Base-by-base conservation (phyloP, 2,888 invertebrate species). In the Trisateles emortualis region DNA sequence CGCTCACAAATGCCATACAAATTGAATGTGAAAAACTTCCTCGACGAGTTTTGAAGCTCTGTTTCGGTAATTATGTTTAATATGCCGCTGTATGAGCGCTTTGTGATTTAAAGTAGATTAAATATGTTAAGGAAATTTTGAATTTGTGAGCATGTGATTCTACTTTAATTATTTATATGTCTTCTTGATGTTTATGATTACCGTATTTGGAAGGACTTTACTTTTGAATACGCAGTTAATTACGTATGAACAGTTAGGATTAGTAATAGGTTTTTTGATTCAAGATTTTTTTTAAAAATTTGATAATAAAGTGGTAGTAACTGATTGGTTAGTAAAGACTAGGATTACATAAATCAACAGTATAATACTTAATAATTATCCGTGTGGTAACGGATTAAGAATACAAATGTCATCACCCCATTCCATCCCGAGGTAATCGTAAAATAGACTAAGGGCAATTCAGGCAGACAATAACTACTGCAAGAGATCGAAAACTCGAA, bases 1-100 rank as follows among this genome's bases (percentile, higher is more conserved):
- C 72, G 64, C 65, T 65, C 59, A 60, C 60, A 64, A 76, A 72
- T 65, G 59, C 72, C 68, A 68, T 63, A 64, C 61, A 65, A 70
- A 72, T 71, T 65, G 62, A 52, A 59, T 55, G 35, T 39, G 48
- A 53, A 51, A 53, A 53, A 47, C 44, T 47, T 51, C 42, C 43
- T 57, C 17, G 30, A 29, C 30, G 39, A 39, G 17, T 38, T 22
- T 35, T 16, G 9, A 52, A 49, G 49, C 52, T 36, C 45, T 41
- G 41, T 41, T 57, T 35, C 30, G 39, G 47, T 48, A 36, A 60
- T 53, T 52, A 24, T 22, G 33, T 40, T 46, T 45, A 35, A 52
- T 46, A 19, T 41, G 29, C 30, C 43, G 30, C 26, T 36, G 36
- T 41, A 39, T 35, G 45, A 46, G 35, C 33, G 41, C 41, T 52